These are phyloP conservation scores for Sycophila sp. DNA, from an alignment of 1,140 invertebrate species.

Conservation along the genomic window DNA sequence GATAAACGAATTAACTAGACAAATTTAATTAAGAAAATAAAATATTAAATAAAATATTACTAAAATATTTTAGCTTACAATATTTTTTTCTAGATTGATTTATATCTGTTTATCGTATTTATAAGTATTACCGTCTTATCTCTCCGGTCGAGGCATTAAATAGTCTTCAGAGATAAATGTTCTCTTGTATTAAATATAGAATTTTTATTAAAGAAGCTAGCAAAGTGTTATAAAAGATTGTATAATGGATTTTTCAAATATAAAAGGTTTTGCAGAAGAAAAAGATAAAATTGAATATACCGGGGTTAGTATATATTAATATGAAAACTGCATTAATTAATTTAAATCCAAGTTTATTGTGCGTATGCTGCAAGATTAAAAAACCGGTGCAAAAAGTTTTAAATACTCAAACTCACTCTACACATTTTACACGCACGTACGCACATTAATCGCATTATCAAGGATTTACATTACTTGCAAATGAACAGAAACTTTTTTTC, in stretches of 20 bases:
- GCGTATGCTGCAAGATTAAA: no score
- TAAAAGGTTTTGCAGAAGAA: conserved; percentile 28
- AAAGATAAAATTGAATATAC: conserved; percentile 27
- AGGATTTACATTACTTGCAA: no score
- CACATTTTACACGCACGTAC: no score
- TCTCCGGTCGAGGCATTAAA: neutral
- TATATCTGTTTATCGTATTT: conserved; percentile 2
- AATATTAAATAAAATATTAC: no score
- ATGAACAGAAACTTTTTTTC: neutral
- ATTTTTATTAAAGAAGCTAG: neutral
- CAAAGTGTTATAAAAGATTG: neutral
- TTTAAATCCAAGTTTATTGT: neutral
- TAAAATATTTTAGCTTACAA: neutral
- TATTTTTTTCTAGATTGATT: conserved; percentile 12
- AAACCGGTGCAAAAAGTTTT: neutral
- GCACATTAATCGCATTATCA: no score
- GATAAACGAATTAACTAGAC: no score
- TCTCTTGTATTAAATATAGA: neutral
- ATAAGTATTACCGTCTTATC: neutral
- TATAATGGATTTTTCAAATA: conserved; percentile 21
- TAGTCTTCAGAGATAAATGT: conserved; percentile 7
- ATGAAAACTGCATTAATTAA: neutral
- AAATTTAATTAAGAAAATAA: no score
- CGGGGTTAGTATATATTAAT: conserved; percentile 20
- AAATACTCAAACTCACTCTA: neutral